Percentiles rank a stretch among this genome's conserved stretches.
Conservation (phyloP, 2,113 vertebrate genomes). For the Perca fluviatilis region DNA sequence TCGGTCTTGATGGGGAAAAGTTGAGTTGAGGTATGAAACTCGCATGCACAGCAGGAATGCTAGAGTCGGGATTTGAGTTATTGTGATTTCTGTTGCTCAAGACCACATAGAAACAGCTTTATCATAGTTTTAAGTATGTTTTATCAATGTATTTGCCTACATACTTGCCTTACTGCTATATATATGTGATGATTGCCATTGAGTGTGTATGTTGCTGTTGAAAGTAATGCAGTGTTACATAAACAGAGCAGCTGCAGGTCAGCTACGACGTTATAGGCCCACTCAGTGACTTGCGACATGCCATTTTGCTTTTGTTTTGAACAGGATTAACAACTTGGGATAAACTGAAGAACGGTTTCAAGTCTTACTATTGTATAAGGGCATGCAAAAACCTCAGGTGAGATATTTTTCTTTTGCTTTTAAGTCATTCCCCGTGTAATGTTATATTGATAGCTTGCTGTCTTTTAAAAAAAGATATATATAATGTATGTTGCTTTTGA, state of each 20-base stretch:
- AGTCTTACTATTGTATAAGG: conserved; percentile 64
- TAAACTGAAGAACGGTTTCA: conserved; percentile 65
- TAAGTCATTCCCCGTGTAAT: neutral
- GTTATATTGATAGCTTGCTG: neutral
- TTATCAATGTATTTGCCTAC: conserved; percentile 3
- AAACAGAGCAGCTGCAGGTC: conserved; percentile 69
- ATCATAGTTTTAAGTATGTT: neutral
- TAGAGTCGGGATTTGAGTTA: conserved; percentile 33
- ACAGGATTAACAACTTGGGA: conserved; percentile 78
- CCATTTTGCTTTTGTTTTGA: conserved; percentile 71
- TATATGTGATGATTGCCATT: neutral
- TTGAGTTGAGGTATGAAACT: conserved; percentile 83
- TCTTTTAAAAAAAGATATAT: neutral
- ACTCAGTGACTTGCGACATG: conserved; percentile 74
- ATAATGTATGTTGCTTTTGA: neutral
- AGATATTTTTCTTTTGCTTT: conserved; percentile 30
- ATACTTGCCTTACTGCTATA: neutral
- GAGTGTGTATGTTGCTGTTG: conserved; percentile 46
- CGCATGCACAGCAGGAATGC: conserved; percentile 66
- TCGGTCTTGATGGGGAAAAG: conserved; percentile 80
- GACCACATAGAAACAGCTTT: neutral
- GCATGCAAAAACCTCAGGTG: conserved; percentile 77
- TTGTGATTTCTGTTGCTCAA: conserved; percentile 10
- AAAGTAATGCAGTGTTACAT: conserved; percentile 68
- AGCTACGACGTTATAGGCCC: conserved; percentile 65